Evolutionary conservation across 1,140 invertebrate species (phyloP), one percentile per base, ranked within the genome.

Genomic region (Cylas formicarius): DNA sequence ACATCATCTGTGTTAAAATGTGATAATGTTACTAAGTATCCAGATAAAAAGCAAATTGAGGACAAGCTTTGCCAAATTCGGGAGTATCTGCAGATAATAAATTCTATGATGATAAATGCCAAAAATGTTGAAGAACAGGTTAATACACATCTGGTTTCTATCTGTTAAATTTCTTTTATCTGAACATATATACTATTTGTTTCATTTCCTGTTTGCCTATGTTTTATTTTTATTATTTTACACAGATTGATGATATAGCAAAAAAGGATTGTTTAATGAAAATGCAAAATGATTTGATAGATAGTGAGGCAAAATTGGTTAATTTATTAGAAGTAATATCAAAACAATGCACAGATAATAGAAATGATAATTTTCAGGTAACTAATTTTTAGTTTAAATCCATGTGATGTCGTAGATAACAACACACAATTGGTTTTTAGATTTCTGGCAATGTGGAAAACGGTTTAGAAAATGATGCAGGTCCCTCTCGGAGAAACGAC

Each of bases 101-200:
- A 63, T 11, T 62, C 60, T 18, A 40, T 69, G 13, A 67, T 67
- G 61, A 57, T 61, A 6, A 65, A 56, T 38, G 60, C 67, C 41
- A 65, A 65, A 39, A 62, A 60, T 39, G 60, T 60, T 17, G 65
- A 63, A 35, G 62, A 67, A 38, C 62, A 66, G 55, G 67, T 69
- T 49, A 31, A 31, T 31, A 11, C 18, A 6, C 24, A 20, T 18
- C 22, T 18, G 33, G 5, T 6, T 18, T 35, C 4, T 35, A 39
- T 16, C 16, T 16, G 26, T 35, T 43, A 17, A 19, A 20, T 11
- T 32, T 21, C 19, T 46, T 5, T 9, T 23, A 9, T 2, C 17
- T 8, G 31, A 26, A 33, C n/a, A 32, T 8, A 13, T 32, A 32
- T 13, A 13, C 13, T 32, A n/a, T 16, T 32, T n/a, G n/a, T n/a